These are phyloP conservation scores for Calyptommatus sinebrachiatus DNA, from an alignment of 2,113 vertebrate genomes.

Conservation along the genomic window DNA sequence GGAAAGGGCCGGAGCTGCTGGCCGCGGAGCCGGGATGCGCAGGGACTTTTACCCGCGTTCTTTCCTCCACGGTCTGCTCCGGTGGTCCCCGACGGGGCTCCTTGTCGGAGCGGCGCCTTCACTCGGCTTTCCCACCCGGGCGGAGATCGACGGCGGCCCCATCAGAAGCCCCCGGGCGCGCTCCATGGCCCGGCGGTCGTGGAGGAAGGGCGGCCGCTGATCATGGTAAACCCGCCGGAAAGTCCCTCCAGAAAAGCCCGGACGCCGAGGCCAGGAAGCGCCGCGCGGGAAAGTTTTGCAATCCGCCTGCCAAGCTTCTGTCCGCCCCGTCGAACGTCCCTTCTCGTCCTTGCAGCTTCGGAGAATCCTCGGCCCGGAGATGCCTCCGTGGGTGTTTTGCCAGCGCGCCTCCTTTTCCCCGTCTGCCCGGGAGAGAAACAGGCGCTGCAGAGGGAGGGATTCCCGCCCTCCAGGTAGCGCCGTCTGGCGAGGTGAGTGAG, in stretches of 20 bases:
- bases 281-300: conserved; percentile 20
- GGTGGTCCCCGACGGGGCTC: neutral
- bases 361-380: neutral
- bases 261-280: neutral
- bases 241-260: too few relatives aligned
- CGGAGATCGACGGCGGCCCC: neutral
- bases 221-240: accelerated
- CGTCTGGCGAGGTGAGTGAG: neutral
- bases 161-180: neutral
- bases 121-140: neutral
- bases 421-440: too few relatives aligned
- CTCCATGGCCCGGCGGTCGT: neutral
- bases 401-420: neutral
- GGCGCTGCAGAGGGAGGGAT: too few relatives aligned
- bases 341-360: neutral
- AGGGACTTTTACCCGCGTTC: neutral
- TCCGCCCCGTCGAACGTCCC: too few relatives aligned
- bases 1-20: neutral
- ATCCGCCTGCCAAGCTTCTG: neutral
- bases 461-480: too few relatives aligned
- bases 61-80: too few relatives aligned
- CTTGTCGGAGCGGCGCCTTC: neutral
- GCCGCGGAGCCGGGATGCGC: neutral
- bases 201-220: accelerated
- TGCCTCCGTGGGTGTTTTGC: neutral